These are phyloP conservation scores for Malurus splendens DNA, from an alignment of 2,797 vertebrate genomes.

Conservation along the genomic window DNA sequence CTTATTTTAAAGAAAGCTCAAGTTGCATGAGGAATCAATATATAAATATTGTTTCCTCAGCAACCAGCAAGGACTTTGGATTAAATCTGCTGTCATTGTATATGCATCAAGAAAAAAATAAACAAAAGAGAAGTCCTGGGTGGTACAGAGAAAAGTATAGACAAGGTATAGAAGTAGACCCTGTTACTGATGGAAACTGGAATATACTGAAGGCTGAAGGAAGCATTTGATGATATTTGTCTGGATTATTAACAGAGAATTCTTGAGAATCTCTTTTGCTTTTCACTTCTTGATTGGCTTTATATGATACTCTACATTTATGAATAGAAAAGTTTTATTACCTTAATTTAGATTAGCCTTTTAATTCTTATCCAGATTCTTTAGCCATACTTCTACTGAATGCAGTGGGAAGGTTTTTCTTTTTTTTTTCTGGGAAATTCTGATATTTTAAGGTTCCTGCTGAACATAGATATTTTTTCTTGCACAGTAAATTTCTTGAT, in stretches of 20 bases:
- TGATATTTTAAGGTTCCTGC: background rate
- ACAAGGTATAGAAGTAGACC: background rate
- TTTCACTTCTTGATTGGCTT: background rate
- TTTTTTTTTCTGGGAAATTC: background rate
- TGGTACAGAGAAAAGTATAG: background rate
- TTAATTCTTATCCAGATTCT: background rate
- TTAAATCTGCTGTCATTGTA: background rate
- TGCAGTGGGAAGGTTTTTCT: background rate
- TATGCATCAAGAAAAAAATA: background rate
- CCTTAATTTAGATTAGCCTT: background rate
- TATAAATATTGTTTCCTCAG: conserved; percentile 28
- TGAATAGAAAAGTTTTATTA: background rate
- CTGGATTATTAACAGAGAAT: background rate
- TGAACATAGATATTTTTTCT: background rate
- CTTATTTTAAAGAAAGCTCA: background rate
- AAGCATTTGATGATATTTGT: background rate
- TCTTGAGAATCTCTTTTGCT: background rate
- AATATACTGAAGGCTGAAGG: background rate
- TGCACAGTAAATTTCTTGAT: background rate
- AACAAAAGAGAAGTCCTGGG: background rate
- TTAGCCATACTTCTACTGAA: background rate
- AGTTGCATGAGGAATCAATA: background rate
- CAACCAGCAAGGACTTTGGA: background rate
- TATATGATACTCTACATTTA: background rate
- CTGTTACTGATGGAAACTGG: background rate